Evolutionary conservation across 2,113 vertebrate genomes (phyloP).

Genomic region (Muntiacus reevesi): DNA sequence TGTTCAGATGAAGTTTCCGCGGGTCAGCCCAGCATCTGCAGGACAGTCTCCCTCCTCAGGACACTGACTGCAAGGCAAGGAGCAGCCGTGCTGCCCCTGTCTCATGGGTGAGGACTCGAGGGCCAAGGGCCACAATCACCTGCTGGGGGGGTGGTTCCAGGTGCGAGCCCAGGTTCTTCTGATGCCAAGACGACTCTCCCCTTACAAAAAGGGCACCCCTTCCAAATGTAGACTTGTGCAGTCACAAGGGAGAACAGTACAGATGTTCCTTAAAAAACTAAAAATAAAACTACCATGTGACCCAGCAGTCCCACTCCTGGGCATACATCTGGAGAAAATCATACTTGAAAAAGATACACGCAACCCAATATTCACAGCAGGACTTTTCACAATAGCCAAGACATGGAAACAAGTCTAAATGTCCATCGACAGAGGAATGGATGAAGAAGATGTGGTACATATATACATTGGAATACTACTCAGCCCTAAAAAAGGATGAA

Average conservation of each 20-base stretch:
- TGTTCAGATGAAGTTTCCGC: background rate
- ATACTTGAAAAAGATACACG: background rate
- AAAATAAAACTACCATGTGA: background rate
- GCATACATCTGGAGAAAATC: background rate
- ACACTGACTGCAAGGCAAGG: no score
- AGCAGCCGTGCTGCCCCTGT: fast-evolving
- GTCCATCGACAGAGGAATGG: background rate
- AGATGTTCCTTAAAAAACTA: background rate
- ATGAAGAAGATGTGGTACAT: fast-evolving
- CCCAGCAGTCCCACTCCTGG: background rate
- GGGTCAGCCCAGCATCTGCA: background rate
- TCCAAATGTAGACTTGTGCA: background rate
- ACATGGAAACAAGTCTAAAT: background rate
- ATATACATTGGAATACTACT: background rate
- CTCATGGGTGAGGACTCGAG: background rate
- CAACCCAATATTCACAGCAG: background rate
- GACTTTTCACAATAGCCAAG: background rate
- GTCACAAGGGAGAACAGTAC: background rate
- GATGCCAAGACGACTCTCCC: background rate
- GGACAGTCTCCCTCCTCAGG: background rate
- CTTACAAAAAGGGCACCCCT: no score
- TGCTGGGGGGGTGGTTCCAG: background rate
- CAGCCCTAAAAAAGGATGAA: background rate
- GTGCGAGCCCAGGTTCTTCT: background rate
- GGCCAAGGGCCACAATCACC: no score